Base-by-base conservation (phyloP, 2,113 vertebrate genomes). In the Osmerus mordax region DNA sequence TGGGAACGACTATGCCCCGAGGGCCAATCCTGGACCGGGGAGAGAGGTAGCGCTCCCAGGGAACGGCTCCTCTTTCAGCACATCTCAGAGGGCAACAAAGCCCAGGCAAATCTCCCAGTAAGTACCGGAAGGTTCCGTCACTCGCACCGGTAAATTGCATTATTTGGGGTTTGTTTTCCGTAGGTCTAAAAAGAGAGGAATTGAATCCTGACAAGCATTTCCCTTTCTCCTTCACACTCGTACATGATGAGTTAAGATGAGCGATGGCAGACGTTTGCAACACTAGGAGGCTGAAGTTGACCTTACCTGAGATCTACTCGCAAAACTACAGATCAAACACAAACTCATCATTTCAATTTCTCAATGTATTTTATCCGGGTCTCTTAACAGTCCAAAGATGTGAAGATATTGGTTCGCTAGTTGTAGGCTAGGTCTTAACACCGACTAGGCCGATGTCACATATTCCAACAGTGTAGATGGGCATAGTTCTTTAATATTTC, bases 401-500 rank as follows among this genome's bases (percentile, higher is more conserved):
- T 7, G 32, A 36, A 6, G 32, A 1, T 28, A 28, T 36, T 15
- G n/a, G 55, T 3, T 56, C 12, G 1, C 55, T 56, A 19, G 55
- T 3, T 15, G 15, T n/a, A 56, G 41, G 41, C 41, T 47, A 47
- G 2, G 41, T 12, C 2, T 47, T 12, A 47, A 11, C 41, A 47
- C 8, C 41, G 41, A 47, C 14, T 29, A 19, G 12, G 12, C 12
- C 21, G 2, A 8, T 11, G 9, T 65, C 63, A 70, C 3, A 32
- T 19, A 62, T 58, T 62, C 60, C 54, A 64, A 77, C 65, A 56
- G 53, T 18, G 19, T 41, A n/a, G 15, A 69, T 61, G 67, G 8
- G 8, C 41, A 9, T 11, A 47, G 41, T 12, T 47, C 41, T 47
- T 25, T 61, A 65, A 78, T 66, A 79, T 70, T 69, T 75, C 16